These are phyloP conservation scores for Drepana arcuata DNA, from an alignment of 1,140 invertebrate genomes.

Conservation along the genomic window DNA sequence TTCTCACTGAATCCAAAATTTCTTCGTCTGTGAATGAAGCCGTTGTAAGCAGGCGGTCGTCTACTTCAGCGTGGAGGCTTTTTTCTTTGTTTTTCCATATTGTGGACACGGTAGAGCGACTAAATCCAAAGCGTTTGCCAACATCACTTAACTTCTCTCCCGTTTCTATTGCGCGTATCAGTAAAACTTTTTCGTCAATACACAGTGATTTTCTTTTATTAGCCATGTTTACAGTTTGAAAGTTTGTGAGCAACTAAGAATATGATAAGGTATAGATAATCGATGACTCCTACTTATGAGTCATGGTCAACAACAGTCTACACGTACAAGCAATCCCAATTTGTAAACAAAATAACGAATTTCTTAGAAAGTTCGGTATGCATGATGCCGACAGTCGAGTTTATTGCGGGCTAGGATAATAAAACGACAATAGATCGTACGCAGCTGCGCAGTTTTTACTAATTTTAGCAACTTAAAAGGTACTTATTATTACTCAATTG, in stretches of 20 bases:
- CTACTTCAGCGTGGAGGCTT: no score
- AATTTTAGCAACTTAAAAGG: slow-evolving; percentile 3
- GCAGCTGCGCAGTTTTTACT: slow-evolving; percentile 1
- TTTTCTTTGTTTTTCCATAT: no score
- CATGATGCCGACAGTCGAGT: slow-evolving; percentile 3
- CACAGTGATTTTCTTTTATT: slow-evolving; percentile 24
- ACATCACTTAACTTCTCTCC: slow-evolving; percentile 23
- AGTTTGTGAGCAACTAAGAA: slow-evolving; percentile 14
- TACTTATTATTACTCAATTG: slow-evolving; percentile 5
- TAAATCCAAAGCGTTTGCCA: slow-evolving; percentile 18
- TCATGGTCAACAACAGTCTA: no score
- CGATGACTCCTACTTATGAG: slow-evolving; percentile 5
- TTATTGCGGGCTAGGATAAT: not conserved
- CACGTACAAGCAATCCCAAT: slow-evolving; percentile 19
- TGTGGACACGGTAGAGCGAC: not conserved
- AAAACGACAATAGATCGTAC: slow-evolving; percentile 1
- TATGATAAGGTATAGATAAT: slow-evolving; percentile 9
- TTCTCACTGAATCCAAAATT: slow-evolving; percentile 1
- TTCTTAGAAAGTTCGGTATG: slow-evolving; percentile 1
- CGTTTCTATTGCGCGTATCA: slow-evolving; percentile 24
- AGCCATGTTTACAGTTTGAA: slow-evolving; percentile 18
- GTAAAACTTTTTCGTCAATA: slow-evolving; percentile 21
- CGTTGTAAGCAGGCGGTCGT: not conserved
- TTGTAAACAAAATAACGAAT: slow-evolving; percentile 5
- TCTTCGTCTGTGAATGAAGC: not conserved